Evolutionary conservation across 2,888 invertebrate genomes (phyloP).

Genomic region (Folsomia manolachei): DNA sequence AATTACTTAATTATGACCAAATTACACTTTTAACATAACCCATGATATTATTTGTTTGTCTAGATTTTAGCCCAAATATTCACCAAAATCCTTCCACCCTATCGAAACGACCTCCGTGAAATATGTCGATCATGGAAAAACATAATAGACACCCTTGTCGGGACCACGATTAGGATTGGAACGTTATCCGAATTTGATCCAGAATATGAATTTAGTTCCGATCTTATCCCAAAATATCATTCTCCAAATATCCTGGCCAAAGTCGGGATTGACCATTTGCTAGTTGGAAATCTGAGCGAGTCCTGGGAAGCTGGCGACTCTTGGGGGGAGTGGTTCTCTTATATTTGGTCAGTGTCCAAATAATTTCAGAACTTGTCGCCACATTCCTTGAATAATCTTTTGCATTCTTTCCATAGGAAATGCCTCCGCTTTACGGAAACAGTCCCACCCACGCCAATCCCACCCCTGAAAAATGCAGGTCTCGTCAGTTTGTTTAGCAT

Average conservation of each 20-base stretch:
- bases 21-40: no score
- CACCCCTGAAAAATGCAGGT: background rate
- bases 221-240: background rate
- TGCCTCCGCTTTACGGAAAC: no score
- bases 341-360: no score
- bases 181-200: background rate
- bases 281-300: background rate
- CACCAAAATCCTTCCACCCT: background rate
- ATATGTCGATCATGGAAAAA: constrained; percentile 2
- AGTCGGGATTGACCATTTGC: background rate
- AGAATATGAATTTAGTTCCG: background rate
- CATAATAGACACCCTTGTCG: background rate
- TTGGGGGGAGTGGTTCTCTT: background rate
- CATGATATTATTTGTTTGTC: no score
- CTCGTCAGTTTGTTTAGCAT: background rate
- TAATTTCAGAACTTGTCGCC: no score
- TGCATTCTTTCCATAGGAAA: no score
- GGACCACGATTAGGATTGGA: constrained; percentile 6
- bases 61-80: constrained; percentile 5
- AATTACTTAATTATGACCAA: background rate
- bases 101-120: background rate
- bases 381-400: no score
- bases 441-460: no score
- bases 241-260: background rate
- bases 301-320: background rate